These are phyloP conservation scores for Diarsia rubi DNA, from an alignment of 2,888 invertebrate genomes.

Conservation along the genomic window DNA sequence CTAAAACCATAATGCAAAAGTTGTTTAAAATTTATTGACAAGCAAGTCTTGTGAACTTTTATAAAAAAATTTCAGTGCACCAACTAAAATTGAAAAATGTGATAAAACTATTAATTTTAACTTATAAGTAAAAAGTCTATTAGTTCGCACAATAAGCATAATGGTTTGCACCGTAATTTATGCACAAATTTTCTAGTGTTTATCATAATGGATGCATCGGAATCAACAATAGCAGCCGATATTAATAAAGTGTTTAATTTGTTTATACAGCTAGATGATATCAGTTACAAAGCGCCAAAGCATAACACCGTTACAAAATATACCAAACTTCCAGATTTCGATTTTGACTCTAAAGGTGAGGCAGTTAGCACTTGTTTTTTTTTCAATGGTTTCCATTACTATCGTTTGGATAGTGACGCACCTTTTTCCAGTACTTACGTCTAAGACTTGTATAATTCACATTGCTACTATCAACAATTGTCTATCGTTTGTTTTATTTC, in stretches of 20 bases:
- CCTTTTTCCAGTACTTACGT: slow-evolving; percentile 1
- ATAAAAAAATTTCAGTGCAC: slow-evolving; percentile 50
- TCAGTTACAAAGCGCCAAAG: slow-evolving; percentile 68
- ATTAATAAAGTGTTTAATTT: slow-evolving; percentile 75
- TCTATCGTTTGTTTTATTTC: background rate
- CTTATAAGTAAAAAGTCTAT: background rate
- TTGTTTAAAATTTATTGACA: slow-evolving; percentile 64
- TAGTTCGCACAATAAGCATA: slow-evolving; percentile 41
- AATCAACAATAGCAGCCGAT: slow-evolving; percentile 76
- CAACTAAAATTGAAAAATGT: slow-evolving; percentile 70
- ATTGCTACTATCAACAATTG: background rate
- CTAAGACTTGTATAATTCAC: background rate
- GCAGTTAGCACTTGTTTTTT: slow-evolving; percentile 30
- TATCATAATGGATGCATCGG: slow-evolving; percentile 84
- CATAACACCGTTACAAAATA: slow-evolving; percentile 83
- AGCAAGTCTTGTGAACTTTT: slow-evolving; percentile 39
- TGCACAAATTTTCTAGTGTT: slow-evolving; percentile 65
- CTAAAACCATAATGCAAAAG: slow-evolving; percentile 38
- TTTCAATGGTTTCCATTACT: slow-evolving; percentile 17
- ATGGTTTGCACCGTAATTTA: slow-evolving; percentile 56
- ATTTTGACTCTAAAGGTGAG: slow-evolving; percentile 80
- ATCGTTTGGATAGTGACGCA: slow-evolving; percentile 40
- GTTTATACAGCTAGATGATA: slow-evolving; percentile 75
- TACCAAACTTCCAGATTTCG: slow-evolving; percentile 84
- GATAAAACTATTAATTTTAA: slow-evolving; percentile 61